Conservation (phyloP, 1,140 invertebrate species). For the Drosophila prosaltans region DNA sequence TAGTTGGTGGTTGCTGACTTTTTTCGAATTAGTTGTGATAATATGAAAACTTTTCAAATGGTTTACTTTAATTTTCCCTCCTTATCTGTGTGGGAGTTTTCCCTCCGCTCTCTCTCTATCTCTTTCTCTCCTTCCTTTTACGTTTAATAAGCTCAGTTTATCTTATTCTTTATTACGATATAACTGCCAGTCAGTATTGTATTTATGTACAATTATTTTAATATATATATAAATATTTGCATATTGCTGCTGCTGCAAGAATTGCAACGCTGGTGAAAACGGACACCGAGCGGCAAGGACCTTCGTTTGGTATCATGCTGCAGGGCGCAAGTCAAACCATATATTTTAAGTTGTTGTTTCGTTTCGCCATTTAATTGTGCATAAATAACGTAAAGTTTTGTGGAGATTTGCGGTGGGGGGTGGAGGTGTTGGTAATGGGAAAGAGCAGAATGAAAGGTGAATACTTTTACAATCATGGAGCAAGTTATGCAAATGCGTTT, state of each 20-base stretch:
- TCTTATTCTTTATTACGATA: conserved; percentile 41
- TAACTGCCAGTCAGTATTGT: conserved; percentile 45
- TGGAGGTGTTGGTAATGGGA: too few species aligned
- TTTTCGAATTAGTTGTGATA: conserved; percentile 20
- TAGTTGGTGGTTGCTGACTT: background rate
- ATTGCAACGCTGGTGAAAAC: conserved; percentile 21
- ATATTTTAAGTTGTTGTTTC: conserved; percentile 30
- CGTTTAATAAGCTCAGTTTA: conserved; percentile 24
- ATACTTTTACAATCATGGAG: conserved; percentile 3
- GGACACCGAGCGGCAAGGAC: background rate
- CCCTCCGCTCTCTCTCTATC: background rate
- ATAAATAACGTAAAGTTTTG: conserved; percentile 32
- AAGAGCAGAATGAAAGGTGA: conserved; percentile 5
- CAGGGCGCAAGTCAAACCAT: conserved; percentile 22
- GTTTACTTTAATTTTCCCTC: conserved; percentile 44
- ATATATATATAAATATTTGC: conserved; percentile 46
- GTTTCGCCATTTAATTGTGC: conserved; percentile 46
- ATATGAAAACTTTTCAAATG: conserved; percentile 22
- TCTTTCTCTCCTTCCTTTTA: background rate
- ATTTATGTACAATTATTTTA: conserved; percentile 58
- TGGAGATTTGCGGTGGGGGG: background rate
- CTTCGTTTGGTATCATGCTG: conserved; percentile 16
- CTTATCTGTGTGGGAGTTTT: conserved; percentile 7
- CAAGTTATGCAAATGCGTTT: conserved; percentile 7
- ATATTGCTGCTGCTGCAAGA: conserved; percentile 28